Percentiles rank a stretch among this genome's conserved stretches.
Conservation (phyloP, 2,888 invertebrate species). For the Agonopterix subpropinquella region DNA sequence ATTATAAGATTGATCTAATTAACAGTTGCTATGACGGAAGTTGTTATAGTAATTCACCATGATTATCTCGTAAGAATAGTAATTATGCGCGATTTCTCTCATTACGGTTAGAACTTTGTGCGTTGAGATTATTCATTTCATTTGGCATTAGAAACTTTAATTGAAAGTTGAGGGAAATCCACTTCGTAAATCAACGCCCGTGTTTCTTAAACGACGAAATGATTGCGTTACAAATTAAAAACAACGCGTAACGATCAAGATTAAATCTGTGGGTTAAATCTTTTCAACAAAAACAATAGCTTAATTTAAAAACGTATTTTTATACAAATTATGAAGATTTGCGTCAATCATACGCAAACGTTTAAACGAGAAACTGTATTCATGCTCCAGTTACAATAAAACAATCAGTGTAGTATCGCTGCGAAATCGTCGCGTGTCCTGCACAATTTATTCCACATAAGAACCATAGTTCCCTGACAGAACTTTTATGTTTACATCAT, state of each 20-base stretch:
- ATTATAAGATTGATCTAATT: conserved; percentile 7
- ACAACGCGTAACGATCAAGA: background rate
- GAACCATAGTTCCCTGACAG: no score
- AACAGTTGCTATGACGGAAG: conserved; percentile 5
- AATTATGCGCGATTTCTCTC: background rate
- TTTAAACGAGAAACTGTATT: conserved; percentile 3
- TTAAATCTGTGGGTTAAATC: background rate
- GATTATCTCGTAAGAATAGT: background rate
- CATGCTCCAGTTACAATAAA: conserved; percentile 6
- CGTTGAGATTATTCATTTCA: background rate
- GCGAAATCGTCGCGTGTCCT: background rate
- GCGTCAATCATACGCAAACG: background rate
- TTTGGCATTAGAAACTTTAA: no score
- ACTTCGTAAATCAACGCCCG: no score
- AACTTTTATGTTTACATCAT: no score
- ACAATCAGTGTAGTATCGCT: background rate
- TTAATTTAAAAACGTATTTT: background rate
- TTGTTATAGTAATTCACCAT: conserved; percentile 1
- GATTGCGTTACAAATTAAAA: background rate
- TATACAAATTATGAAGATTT: background rate
- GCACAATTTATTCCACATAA: no score
- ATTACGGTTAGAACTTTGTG: background rate
- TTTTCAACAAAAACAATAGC: background rate
- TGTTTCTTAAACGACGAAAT: background rate
- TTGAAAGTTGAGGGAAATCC: no score